These are phyloP conservation scores for Sebastes taczanowskii DNA, from an alignment of 2,797 vertebrate genomes.

Conservation along the genomic window DNA sequence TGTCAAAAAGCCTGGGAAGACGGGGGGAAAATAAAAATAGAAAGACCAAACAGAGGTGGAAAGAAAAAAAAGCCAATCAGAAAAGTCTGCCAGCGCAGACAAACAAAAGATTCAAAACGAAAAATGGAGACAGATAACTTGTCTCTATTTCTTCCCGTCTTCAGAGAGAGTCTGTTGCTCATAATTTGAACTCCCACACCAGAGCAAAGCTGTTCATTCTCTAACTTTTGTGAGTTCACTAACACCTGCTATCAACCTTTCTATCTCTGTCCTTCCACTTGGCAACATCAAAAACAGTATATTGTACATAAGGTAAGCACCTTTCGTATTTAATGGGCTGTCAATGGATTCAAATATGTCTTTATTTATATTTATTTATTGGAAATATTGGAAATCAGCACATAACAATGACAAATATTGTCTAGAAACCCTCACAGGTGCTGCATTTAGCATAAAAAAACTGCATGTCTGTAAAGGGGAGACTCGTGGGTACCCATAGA, in stretches of 20 bases:
- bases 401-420: too few species aligned
- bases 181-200: background rate
- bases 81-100: background rate
- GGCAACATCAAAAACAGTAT: background rate
- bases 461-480: too few species aligned
- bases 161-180: background rate
- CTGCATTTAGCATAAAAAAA: too few species aligned
- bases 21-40: slow-evolving; percentile 3
- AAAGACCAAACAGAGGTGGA: slow-evolving; percentile 15
- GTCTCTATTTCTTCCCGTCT: background rate
- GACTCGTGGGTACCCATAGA: too few species aligned
- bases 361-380: too few species aligned
- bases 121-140: background rate
- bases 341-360: too few species aligned
- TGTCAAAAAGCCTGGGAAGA: slow-evolving; percentile 41
- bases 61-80: background rate
- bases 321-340: too few species aligned
- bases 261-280: background rate
- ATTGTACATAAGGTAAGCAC: background rate
- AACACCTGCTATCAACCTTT: background rate
- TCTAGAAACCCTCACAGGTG: too few species aligned
- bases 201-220: background rate
- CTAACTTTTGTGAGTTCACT: background rate
- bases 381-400: too few species aligned
- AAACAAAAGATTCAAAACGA: background rate